Evolutionary conservation across 2,888 invertebrate genomes (phyloP).

Genomic region (Lycophotia porphyrea): DNA sequence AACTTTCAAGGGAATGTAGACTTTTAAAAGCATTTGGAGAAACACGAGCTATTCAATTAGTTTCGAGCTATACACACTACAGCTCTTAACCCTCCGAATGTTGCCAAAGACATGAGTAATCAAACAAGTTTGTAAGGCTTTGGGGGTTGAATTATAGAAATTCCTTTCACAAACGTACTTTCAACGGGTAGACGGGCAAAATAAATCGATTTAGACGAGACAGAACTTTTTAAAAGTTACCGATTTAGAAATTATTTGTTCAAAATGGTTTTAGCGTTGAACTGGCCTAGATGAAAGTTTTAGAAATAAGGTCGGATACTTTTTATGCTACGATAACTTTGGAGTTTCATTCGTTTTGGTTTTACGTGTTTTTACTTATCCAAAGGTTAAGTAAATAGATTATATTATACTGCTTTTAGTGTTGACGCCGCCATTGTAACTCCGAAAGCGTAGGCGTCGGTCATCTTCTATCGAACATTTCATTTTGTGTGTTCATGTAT

Average conservation of each 20-base stretch:
- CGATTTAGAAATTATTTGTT: conserved; percentile 50
- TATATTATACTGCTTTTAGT: conserved; percentile 3
- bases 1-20: conserved; percentile 36
- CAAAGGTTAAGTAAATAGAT: not conserved
- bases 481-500: not conserved
- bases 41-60: conserved; percentile 52
- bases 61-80: conserved; percentile 32
- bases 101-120: conserved; percentile 62
- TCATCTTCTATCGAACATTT: not conserved
- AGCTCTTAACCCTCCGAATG: conserved; percentile 40
- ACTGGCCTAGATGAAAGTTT: conserved; percentile 23
- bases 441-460: not conserved
- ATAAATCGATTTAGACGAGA: conserved; percentile 56
- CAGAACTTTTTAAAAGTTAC: conserved; percentile 53
- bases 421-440: not conserved
- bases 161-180: conserved; percentile 56
- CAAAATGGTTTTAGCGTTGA: conserved; percentile 41
- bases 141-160: conserved; percentile 57
- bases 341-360: not conserved
- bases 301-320: conserved; percentile 3
- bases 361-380: conserved; percentile 3
- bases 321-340: conserved; percentile 27
- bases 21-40: conserved; percentile 40
- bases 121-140: conserved; percentile 55
- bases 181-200: conserved; percentile 36